Conservation (phyloP, 2,888 invertebrate genomes). For the Thera obeliscata region DNA sequence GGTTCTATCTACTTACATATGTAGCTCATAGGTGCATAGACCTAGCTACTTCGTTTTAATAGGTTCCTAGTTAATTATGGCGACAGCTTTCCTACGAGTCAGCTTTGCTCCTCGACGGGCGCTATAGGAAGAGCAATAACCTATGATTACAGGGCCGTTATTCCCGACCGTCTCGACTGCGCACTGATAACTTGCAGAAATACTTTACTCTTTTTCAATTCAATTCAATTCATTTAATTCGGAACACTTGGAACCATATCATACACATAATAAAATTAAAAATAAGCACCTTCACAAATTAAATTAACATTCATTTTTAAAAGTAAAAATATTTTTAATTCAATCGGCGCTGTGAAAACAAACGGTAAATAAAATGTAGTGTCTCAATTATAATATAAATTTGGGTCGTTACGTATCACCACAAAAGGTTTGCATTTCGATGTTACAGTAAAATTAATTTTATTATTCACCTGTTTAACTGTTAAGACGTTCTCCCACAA, state of each 20-base stretch:
- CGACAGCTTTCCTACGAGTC: conserved; percentile 60
- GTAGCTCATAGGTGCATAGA: conserved; percentile 9
- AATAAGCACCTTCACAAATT: too few species aligned
- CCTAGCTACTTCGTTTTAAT: conserved; percentile 17
- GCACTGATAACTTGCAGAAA: conserved; percentile 67
- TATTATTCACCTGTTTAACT: conserved; percentile 79
- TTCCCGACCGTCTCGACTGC: conserved; percentile 72
- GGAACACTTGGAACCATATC: too few species aligned
- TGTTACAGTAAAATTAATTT: conserved; percentile 60
- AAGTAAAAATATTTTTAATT: conserved; percentile 15
- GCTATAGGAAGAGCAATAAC: conserved; percentile 82
- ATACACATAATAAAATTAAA: too few species aligned
- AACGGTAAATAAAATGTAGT: conserved; percentile 35
- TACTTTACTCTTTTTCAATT: conserved; percentile 34
- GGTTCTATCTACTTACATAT: conserved; percentile 4
- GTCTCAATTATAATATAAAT: conserved; percentile 45
- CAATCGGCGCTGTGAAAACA: conserved; percentile 31
- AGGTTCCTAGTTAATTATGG: conserved; percentile 36
- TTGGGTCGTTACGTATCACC: conserved; percentile 42
- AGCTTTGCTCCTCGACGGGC: conserved; percentile 61
- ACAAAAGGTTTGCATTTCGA: conserved; percentile 48
- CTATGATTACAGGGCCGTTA: conserved; percentile 84
- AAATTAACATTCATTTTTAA: too few species aligned
- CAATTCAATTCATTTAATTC: too few species aligned
- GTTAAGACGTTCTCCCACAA: conserved; percentile 74